Evolutionary conservation across 2,113 vertebrate genomes (phyloP), one percentile per base, ranked within the genome.

Genomic region (Pseudonaja textilis): DNA sequence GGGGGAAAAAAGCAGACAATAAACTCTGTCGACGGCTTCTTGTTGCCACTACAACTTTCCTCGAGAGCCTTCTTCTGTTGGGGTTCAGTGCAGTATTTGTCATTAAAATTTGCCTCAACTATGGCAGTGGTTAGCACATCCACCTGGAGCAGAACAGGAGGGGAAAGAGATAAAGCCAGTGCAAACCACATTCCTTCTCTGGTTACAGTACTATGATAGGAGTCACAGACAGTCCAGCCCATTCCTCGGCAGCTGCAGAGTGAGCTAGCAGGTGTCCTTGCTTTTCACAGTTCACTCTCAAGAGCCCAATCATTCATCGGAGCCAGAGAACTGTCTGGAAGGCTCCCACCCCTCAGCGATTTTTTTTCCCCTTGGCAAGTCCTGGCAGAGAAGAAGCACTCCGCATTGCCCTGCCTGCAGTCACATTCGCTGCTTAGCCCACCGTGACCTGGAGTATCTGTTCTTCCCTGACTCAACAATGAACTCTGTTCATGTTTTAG

Each of bases 261-360:
- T 6, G 7, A 34, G 74, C 47, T 47, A 89, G 59, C 90, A 89
- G 90, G 93, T 89, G 90, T 85, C 87, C 56, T 11, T 52, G 12
- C n/a, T 61, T 91, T 57, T 39, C 25, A 18, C 59, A 39, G 25
- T 56, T 90, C 74, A 90, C 34, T 39, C 50, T 42, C 88, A 34
- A 86, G 29, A 85, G 42, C 55, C 25, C 61, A 61, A 56, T 91
- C 93, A 85, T 91, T 89, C 87, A 91, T 61, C 87, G 39, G 54
- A 57, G 61, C 54, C 16, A 85, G 87, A 52, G 87, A 89, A 85
- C 23, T 39, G 18, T 26, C 57, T 20, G 6, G 74, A 22, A 86
- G 55, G 5, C 61, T 26, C 61, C 5, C 26, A 50, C n/a, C 93
- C 87, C 90, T 61, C 10, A 86, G 93, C 86, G 0, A 89, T 54